Conservation (phyloP, 2,888 invertebrate species). For the Girardia tigrina region DNA sequence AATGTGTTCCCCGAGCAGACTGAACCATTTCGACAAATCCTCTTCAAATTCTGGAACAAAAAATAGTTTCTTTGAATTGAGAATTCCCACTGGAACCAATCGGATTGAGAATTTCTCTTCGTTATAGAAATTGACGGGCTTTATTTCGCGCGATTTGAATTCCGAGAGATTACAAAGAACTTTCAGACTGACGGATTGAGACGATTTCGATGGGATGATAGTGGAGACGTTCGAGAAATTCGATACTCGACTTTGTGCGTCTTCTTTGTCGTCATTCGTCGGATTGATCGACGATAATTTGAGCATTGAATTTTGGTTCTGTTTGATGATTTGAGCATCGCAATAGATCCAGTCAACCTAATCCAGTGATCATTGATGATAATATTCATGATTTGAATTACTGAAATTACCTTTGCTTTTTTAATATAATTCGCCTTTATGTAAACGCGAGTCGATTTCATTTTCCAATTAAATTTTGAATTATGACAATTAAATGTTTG, state of each 20-base stretch:
- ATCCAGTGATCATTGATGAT: neutral
- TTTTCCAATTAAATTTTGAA: neutral
- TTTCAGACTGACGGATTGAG: neutral
- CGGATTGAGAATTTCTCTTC: conserved; percentile 8
- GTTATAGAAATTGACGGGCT: neutral
- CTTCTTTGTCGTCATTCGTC: neutral
- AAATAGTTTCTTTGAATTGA: neutral
- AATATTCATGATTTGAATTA: neutral
- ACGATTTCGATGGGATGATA: neutral
- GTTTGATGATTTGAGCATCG: neutral
- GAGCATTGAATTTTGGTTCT: neutral
- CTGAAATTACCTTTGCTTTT: neutral
- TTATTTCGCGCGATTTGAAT: conserved; percentile 27
- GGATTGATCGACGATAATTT: neutral
- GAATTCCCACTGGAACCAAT: conserved; percentile 25
- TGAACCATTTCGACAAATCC: conserved; percentile 20
- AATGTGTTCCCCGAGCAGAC: neutral
- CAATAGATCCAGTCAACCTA: neutral
- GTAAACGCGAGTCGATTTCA: conserved; percentile 7
- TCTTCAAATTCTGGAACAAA: conserved; percentile 24
- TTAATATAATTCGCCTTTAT: neutral
- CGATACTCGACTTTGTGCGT: neutral
- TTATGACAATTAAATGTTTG: neutral
- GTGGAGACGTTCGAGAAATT: neutral
- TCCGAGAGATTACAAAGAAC: conserved; percentile 25